Percentiles rank a stretch among this genome's conserved stretches.
phyloP scores from a whole-genome alignment of 2,888 invertebrate genomes.

The Sturmia bella region DNA sequence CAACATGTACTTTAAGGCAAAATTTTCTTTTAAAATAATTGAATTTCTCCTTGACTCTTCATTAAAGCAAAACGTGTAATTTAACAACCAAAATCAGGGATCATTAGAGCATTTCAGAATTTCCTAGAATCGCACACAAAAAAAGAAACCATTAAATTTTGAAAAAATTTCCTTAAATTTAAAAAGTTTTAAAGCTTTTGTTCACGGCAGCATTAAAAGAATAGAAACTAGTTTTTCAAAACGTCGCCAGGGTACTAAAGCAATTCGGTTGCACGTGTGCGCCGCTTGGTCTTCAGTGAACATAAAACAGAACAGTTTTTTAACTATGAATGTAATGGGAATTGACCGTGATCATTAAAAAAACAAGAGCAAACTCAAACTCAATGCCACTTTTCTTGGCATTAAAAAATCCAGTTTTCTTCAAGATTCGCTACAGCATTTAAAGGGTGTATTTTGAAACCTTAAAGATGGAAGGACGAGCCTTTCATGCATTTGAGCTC shows the following conservation, averaged over 20 bases:
- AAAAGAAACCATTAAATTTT: slow-evolving; percentile 4
- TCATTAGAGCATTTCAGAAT: slow-evolving; percentile 29
- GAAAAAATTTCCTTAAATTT: slow-evolving; percentile 47
- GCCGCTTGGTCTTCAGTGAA: background rate
- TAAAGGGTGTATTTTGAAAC: slow-evolving; percentile 42
- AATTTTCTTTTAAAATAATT: slow-evolving; percentile 28
- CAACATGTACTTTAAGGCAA: slow-evolving; percentile 17
- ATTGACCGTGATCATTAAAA: slow-evolving; percentile 42
- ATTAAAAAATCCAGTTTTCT: slow-evolving; percentile 51
- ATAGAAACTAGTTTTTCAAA: slow-evolving; percentile 60
- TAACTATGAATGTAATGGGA: slow-evolving; percentile 6
- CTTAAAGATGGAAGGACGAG: slow-evolving; percentile 4
- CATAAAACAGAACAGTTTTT: slow-evolving; percentile 31
- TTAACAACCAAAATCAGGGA: slow-evolving; percentile 27
- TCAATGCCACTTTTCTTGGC: background rate
- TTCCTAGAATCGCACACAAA: background rate
- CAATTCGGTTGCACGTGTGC: slow-evolving; percentile 53
- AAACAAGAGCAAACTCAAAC: background rate
- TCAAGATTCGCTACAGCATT: background rate
- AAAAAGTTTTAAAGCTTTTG: slow-evolving; percentile 33
- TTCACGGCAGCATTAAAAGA: too few species aligned
- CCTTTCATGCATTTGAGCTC: slow-evolving; percentile 37
- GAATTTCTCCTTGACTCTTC: slow-evolving; percentile 24
- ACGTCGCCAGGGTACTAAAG: background rate
- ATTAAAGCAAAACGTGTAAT: slow-evolving; percentile 33